Evolutionary conservation across 1,140 invertebrate genomes (phyloP).

Genomic region (Cherax quadricarinatus): DNA sequence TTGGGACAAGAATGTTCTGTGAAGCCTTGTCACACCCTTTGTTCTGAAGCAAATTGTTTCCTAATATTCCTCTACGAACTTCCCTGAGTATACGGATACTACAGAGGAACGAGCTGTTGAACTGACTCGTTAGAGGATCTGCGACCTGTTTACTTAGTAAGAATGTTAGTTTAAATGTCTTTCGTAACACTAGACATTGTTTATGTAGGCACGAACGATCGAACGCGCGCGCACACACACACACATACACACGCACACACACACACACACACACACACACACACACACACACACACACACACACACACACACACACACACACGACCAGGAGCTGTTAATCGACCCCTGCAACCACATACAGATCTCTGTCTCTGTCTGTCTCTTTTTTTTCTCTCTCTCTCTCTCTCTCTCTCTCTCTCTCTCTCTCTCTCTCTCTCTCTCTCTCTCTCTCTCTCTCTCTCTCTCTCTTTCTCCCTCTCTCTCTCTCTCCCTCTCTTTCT

Average conservation of each 20-base stretch:
- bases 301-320: neutral
- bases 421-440: neutral
- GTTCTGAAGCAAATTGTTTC: too few species aligned
- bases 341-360: too few species aligned
- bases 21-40: too few species aligned
- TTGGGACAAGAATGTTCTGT: too few species aligned
- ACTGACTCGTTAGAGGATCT: too few species aligned
- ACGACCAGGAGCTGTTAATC: neutral
- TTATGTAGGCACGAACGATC: neutral
- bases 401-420: neutral
- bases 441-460: slow-evolving; percentile 3
- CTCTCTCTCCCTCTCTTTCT: neutral
- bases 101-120: too few species aligned
- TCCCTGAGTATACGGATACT: too few species aligned
- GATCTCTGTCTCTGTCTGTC: neutral
- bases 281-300: neutral
- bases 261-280: slow-evolving; percentile 3
- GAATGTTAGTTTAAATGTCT: too few species aligned
- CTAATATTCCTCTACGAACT: too few species aligned
- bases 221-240: neutral
- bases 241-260: neutral
- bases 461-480: neutral
- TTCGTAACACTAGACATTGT: too few species aligned
- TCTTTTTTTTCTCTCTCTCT: neutral
- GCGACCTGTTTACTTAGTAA: too few species aligned